Evolutionary conservation across 2,113 vertebrate species (phyloP), one percentile per base, ranked within the genome.

Genomic region (Carollia perspicillata): DNA sequence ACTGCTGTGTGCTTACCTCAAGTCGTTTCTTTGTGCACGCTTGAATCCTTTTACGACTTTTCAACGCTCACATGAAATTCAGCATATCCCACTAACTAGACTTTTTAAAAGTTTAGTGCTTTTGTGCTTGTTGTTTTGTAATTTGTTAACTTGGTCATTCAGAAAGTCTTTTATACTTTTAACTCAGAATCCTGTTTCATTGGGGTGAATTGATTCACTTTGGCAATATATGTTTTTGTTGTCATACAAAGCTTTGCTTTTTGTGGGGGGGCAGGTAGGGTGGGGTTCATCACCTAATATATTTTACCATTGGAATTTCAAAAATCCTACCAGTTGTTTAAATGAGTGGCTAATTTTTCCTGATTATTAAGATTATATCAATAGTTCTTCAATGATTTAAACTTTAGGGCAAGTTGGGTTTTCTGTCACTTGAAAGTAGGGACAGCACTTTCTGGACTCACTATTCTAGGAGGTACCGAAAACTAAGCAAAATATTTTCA

Each of bases 281-380:
- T 33, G 72, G 42, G 5, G 55, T 81, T 55, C 12, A 58, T 89
- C 14, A 51, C 2, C 13, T 49, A n/a, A 8, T 26, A 20, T 47
- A 12, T 80, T 49, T 88, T 80, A 26, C 79, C 58, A 78, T 3
- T 35, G 16, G 40, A 55, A 17, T 95, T 96, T 92, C 55, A 75
- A 88, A 93, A 96, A 94, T 53, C 16, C 63, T 68, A 60, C 35
- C 26, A 33, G 22, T 65, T 84, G 60, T 69, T 80, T 96, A 93
- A 93, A 81, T 18, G n/a, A 89, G 12, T 85, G 26, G 33, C 37
- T 37, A 60, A 28, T 10, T 79, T 83, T 60, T n/a, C 35, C 23
- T 71, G 44, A 51, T 85, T 47, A 37, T 75, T 84, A 84, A 77
- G 2, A 95, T 47, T 74, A 30, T 42, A 71, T 63, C 37, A 90